Percentiles rank a stretch among this genome's conserved stretches.
Conservation (phyloP, 2,888 invertebrate species). For the Rhagium mordax region DNA sequence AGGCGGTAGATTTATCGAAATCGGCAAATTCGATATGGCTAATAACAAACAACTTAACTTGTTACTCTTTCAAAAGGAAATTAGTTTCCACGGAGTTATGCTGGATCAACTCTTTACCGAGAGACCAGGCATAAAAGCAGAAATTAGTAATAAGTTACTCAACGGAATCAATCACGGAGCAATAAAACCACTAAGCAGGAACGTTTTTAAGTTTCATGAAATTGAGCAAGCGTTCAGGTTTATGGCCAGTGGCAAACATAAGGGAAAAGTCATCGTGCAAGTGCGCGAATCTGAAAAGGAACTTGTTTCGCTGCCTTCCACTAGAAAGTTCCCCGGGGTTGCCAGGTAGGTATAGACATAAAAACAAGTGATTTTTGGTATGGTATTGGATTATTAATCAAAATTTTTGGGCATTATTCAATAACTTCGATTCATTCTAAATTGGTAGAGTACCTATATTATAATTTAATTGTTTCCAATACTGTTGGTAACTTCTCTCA, state of each 20-base stretch:
- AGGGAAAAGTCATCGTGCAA: constrained; percentile 79
- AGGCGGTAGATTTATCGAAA: constrained; percentile 84
- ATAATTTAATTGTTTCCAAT: no score
- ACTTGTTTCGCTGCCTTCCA: not conserved
- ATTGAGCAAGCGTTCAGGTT: constrained; percentile 81
- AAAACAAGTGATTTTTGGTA: no score
- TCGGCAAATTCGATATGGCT: constrained; percentile 88
- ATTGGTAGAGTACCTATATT: no score
- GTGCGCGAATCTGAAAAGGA: constrained; percentile 68
- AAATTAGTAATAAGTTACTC: constrained; percentile 13
- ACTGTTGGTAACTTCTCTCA: no score
- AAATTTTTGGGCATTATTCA: no score
- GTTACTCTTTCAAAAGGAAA: constrained; percentile 79
- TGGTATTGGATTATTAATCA: no score
- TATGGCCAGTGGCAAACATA: constrained; percentile 82
- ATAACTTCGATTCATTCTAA: no score
- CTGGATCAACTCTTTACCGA: constrained; percentile 72
- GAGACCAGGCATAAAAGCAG: constrained; percentile 25
- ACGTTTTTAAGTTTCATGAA: constrained; percentile 77
- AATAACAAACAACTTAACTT: constrained; percentile 78
- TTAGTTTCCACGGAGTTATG: constrained; percentile 84
- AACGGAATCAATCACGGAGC: constrained; percentile 70
- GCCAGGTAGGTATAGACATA: no score
- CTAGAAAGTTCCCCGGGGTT: no score
- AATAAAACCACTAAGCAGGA: constrained; percentile 80